A percentile compares a stretch with the other conserved stretches of the same genome.
Conservation (phyloP, 2,113 vertebrate genomes). For the Ochotona curzoniae region DNA sequence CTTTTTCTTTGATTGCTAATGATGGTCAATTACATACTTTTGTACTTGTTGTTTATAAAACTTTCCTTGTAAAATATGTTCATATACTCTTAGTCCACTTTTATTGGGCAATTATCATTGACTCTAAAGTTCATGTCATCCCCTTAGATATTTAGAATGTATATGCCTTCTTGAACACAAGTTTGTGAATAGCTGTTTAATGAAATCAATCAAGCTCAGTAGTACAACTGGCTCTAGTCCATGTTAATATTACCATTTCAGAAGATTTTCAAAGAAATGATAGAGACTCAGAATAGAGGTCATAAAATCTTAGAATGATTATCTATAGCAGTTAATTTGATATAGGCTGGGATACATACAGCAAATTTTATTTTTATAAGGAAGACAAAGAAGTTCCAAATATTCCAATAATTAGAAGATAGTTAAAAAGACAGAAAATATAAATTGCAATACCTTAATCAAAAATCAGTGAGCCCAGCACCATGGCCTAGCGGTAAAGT, state of each 20-base stretch:
- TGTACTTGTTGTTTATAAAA: constrained; percentile 8
- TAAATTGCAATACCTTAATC: no score
- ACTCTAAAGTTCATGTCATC: constrained; percentile 17
- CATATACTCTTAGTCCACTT: background rate
- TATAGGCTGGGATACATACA: background rate
- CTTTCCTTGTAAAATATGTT: constrained; percentile 1
- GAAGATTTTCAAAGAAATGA: background rate
- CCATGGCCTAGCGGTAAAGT: no score
- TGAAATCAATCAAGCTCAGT: background rate
- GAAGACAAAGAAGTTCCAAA: background rate
- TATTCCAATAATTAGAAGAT: background rate
- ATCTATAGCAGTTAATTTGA: background rate
- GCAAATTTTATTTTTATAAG: background rate
- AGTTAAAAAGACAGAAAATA: background rate
- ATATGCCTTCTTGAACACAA: background rate
- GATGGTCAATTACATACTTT: background rate
- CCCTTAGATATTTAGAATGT: background rate
- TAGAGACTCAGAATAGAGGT: background rate
- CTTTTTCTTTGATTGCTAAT: constrained; percentile 15
- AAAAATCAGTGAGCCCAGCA: no score
- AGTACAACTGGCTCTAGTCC: background rate
- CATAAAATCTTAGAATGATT: background rate
- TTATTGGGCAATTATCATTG: background rate
- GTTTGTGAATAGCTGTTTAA: background rate
- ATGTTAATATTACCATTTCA: background rate